Evolutionary conservation across 2,113 vertebrate species (phyloP), one percentile per base, ranked within the genome.

Genomic region (Maccullochella peelii): DNA sequence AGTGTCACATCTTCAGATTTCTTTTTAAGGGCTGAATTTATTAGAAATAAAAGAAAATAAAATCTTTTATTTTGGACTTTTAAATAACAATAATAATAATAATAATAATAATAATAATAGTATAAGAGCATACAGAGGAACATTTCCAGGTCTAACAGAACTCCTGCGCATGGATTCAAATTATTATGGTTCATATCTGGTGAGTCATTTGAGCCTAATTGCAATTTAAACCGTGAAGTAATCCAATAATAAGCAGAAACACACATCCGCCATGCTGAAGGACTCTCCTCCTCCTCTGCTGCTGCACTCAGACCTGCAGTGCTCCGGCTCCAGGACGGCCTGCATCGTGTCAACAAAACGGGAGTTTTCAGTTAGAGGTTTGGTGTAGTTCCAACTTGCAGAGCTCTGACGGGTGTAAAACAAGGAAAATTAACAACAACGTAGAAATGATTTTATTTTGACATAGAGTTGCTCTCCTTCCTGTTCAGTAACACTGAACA

Each of bases 181-280:
- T 18, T 47, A 14, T 47, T 18, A 18, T 62, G 42, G 12, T 71
- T 79, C 16, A 38, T 61, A 52, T 42, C n/a, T 42, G 57, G 10
- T 42, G 68, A 80, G 4, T 80, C 77, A 71, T 72, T 83, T 83
- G 62, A 72, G 66, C 42, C 62, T 75, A 70, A 79, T 70, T 52
- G 25, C 50, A 55, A 18, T 78, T 74, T 74, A 59, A 71, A 89
- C 63, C 74, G 78, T 84, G 70, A 79, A 62, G 30, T 71, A 61
- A 84, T 89, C 65, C 77, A 70, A 36, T 84, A 84, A 89, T 57
- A 55, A 78, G 6, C 77, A 78, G 50, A 84, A 71, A 73, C 73
- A 55, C 73, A 15, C 77, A 52, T 72, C 76, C 30, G 66, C 63
- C 38, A 16, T 77, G 87, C 50, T 61, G 54, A 49, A 67, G 36